Percentiles rank a stretch among this genome's conserved stretches.
Evolutionary conservation across 2,113 vertebrate genomes (phyloP).

Genomic region (Takifugu bimaculatus): DNA sequence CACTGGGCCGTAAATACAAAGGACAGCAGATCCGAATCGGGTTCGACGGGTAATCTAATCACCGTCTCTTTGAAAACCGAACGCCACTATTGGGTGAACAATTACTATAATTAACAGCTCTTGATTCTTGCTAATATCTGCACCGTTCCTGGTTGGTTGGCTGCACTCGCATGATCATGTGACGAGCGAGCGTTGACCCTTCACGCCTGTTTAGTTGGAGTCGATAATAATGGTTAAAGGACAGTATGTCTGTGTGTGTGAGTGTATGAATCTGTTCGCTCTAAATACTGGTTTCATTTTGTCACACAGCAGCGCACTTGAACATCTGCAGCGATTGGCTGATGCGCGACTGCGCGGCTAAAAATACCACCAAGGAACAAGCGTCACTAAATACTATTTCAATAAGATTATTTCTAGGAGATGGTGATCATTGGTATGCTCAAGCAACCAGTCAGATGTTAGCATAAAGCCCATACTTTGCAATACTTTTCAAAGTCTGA

Average conservation of each 20-base stretch:
- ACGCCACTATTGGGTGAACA: too few species aligned
- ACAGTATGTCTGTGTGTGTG: background rate
- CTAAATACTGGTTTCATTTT: slow-evolving; percentile 4
- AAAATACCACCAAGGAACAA: slow-evolving; percentile 44
- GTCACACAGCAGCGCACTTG: slow-evolving; percentile 9
- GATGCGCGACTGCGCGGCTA: slow-evolving; percentile 23
- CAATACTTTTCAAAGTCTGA: background rate
- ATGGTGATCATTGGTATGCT: slow-evolving; percentile 39
- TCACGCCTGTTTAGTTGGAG: too few species aligned
- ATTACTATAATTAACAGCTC: too few species aligned
- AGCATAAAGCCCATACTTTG: background rate
- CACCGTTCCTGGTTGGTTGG: slow-evolving; percentile 29
- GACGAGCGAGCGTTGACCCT: too few species aligned
- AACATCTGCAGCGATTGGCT: slow-evolving; percentile 50
- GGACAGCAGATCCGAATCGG: slow-evolving; percentile 7
- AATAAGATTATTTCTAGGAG: slow-evolving; percentile 50
- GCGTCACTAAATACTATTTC: slow-evolving; percentile 26
- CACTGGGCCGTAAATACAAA: slow-evolving; percentile 13
- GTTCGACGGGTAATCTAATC: too few species aligned
- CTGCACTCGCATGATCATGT: background rate
- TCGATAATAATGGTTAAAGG: slow-evolving; percentile 22
- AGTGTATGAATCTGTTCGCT: background rate
- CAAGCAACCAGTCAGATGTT: slow-evolving; percentile 18
- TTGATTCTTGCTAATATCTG: slow-evolving; percentile 7
- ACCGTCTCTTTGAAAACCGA: too few species aligned